These are phyloP conservation scores for Petrolisthes manimaculis DNA, from an alignment of 2,888 invertebrate species.

Conservation along the genomic window DNA sequence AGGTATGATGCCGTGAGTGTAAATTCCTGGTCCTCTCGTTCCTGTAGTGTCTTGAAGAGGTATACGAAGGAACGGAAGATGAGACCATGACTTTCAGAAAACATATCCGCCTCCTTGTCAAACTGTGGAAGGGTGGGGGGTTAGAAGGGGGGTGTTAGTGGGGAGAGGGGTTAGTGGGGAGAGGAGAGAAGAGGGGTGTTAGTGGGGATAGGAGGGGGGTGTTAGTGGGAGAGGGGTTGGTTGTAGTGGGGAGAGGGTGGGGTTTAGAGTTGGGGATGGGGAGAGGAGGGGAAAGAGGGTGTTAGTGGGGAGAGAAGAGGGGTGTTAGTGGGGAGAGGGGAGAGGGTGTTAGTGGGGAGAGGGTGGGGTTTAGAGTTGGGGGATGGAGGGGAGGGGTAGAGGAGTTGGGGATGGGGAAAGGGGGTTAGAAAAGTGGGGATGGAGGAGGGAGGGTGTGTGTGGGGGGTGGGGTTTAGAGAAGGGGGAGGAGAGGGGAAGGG, in stretches of 20 bases:
- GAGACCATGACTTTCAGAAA: constrained; percentile 84
- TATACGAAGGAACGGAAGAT: constrained; percentile 92
- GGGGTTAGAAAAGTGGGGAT: not conserved
- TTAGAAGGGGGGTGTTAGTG: not conserved
- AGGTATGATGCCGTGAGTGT: constrained; percentile 92
- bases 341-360: too few relatives aligned
- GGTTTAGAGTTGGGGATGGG: not conserved
- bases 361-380: not conserved
- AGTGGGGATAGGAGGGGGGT: not conserved
- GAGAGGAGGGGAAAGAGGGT: not conserved
- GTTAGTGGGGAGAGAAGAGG: too few relatives aligned
- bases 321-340: too few relatives aligned
- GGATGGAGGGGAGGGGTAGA: not conserved
- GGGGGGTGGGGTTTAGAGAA: not conserved
- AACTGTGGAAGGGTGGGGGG: constrained; percentile 34
- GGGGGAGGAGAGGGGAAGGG: not conserved
- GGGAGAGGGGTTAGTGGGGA: not conserved
- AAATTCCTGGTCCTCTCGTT: constrained; percentile 82
- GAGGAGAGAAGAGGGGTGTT: not conserved
- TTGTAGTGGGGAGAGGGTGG: too few relatives aligned
- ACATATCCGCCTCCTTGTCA: constrained; percentile 73
- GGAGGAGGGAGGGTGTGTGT: not conserved
- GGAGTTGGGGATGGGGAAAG: not conserved
- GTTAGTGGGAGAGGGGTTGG: not conserved
- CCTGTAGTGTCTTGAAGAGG: constrained; percentile 85